Base-by-base conservation (phyloP, 1,140 invertebrate species). In the Papilio aristodemus region DNA sequence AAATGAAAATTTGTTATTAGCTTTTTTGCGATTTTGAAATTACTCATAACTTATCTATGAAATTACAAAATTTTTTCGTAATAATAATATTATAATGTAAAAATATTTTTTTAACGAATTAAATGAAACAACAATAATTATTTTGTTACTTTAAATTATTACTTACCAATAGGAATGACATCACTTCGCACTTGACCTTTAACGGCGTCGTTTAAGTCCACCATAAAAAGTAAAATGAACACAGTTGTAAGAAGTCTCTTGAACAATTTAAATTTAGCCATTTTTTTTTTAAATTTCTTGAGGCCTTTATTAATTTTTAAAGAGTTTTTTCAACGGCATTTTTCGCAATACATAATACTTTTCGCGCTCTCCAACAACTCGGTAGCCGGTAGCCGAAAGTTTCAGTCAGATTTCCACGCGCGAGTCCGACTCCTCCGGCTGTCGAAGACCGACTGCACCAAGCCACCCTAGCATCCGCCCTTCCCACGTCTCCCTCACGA, bases 361-460 rank as follows among this genome's bases (percentile, higher is more conserved):
- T 73, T 71, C 76, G 77, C 78, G 74, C 50, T 67, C 59, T 72
- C 68, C 59, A 32, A 11, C 22, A 80, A 78, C 67, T 76, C 69
- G 57, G 38, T n/a, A 43, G 10, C 66, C 69, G 57, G 38, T n/a
- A 43, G 10, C 66, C 46, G 73, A 77, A 76, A 76, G 79, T 75
- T 70, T 41, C 43, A 43, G 36, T 43, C 22, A 8, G 13, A 9
- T 22, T 10, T 13, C 36, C 36, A 67, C 36, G 43, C 60, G 64
- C 43, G 58, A 71, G 66, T 68, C 75, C 71, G 71, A 37, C 67
- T 58, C 64, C 70, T 60, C 39, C 59, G 67, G 73, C 38, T 57
- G 80, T 78, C 80, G 77, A 69, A 71, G 67, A 73, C 73, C 81
- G 84, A 89, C 85, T 89, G 83, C 75, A 73, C 68, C 41, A 50